Base-by-base conservation (phyloP, 2,113 vertebrate species). In the Clinocottus analis region DNA sequence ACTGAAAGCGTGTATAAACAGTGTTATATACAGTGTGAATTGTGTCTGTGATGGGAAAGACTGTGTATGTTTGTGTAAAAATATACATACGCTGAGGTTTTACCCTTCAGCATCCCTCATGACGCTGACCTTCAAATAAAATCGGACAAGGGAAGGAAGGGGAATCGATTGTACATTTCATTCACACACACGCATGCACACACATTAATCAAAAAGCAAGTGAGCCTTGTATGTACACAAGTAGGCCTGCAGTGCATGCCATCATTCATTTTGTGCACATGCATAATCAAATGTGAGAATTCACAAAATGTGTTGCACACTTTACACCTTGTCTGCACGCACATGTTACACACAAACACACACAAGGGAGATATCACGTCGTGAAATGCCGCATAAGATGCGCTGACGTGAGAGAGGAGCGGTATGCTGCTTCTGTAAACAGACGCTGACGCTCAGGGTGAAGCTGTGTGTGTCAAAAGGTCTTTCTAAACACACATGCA, bases 81-180 rank as follows among this genome's bases (percentile, higher is more conserved):
- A 80, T 31, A 47, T 9, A 61, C 45, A 71, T 59, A 75, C 1
- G 11, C 49, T 56, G 39, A 64, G 64, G 65, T 79, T 77, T 68
- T 39, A 69, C 61, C 55, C 33, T 35, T 77, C 51, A 58, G 78
- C 69, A 23, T 80, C 74, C 85, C 73, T 80, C 69, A 83, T 77
- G 78, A 80, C 29, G 64, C 74, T 93, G 93, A 93, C 91, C 92
- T 93, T 93, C 89, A 93, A 83, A n/a, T n/a, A 77, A 87, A 77
- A 89, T 86, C 75, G 59, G 84, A 90, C 84, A 79, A 85, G 73
- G 29, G 53, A 82, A 85, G 86, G 72, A 84, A 82, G 59, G 53
- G 60, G 74, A 80, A 94, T 92, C 82, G 84, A 92, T 94, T 90
- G 72, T 79, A 79, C 86, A 88, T 90, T 91, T 90, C 79, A 90